phyloP scores from a whole-genome alignment of 1,140 invertebrate genomes.

The Scaptomyza montana region DNA sequence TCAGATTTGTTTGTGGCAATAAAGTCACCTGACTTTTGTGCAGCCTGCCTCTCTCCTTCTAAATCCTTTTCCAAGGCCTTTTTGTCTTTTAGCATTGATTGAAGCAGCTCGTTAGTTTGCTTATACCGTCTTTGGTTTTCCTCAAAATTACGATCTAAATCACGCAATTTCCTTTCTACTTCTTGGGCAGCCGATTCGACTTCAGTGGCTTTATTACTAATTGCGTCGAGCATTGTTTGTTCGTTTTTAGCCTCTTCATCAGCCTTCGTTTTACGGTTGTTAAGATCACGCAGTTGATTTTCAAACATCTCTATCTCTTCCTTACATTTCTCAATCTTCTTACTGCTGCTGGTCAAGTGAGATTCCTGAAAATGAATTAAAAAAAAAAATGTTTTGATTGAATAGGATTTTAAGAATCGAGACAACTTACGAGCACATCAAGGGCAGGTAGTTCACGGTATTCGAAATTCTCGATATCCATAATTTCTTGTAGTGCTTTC shows the following conservation, averaged over 20 bases:
- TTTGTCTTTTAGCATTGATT: conserved; percentile 28
- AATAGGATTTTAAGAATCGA: background rate
- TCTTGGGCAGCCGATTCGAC: conserved; percentile 39
- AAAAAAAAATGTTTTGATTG: background rate
- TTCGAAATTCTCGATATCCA: conserved; percentile 68
- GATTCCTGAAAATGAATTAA: conserved; percentile 36
- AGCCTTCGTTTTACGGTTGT: conserved; percentile 16
- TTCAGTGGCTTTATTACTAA: conserved; percentile 27
- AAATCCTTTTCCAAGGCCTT: conserved; percentile 29
- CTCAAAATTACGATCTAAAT: conserved; percentile 53
- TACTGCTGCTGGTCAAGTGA: conserved; percentile 30
- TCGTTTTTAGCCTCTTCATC: conserved; percentile 23
- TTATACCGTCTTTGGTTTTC: conserved; percentile 47
- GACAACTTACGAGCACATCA: conserved; percentile 44
- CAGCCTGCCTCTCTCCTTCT: conserved; percentile 26
- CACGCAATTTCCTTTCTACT: conserved; percentile 41
- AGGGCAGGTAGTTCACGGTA: conserved; percentile 54
- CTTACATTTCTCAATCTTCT: conserved; percentile 52
- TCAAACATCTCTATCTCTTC: conserved; percentile 35
- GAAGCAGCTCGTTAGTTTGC: conserved; percentile 45
- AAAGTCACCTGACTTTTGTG: conserved; percentile 59
- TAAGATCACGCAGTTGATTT: conserved; percentile 33
- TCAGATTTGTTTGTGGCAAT: conserved; percentile 46
- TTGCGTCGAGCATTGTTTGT: conserved; percentile 17
- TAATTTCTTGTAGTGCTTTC: conserved; percentile 52